A percentile compares a stretch with the other conserved stretches of the same genome.
Evolutionary conservation across 2,888 invertebrate species (phyloP).

Genomic region (Drosophila barbarae): DNA sequence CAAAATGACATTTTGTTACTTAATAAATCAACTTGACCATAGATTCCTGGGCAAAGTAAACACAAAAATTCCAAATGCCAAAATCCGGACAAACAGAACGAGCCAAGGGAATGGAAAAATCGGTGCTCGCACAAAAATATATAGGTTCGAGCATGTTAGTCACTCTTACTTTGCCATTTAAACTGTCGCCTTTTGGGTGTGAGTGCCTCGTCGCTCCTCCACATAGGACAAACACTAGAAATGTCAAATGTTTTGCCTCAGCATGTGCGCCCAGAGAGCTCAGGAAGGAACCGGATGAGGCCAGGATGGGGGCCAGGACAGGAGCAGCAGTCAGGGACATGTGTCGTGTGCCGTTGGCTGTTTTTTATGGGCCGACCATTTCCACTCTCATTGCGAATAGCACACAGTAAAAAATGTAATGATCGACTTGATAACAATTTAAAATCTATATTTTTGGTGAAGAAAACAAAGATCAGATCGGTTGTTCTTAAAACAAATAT

Average conservation of each 20-base stretch:
- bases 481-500: background rate
- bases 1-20: slow-evolving; percentile 4
- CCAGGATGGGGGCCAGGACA: slow-evolving; percentile 16
- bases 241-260: slow-evolving; percentile 47
- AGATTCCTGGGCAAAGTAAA: slow-evolving; percentile 8
- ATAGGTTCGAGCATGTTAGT: slow-evolving; percentile 12
- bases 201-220: slow-evolving; percentile 18
- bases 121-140: slow-evolving; percentile 20
- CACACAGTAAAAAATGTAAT: slow-evolving; percentile 11
- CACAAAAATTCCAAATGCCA: slow-evolving; percentile 16
- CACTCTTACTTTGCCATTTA: slow-evolving; percentile 46
- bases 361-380: slow-evolving; percentile 35
- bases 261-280: slow-evolving; percentile 20
- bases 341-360: slow-evolving; percentile 35
- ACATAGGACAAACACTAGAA: slow-evolving; percentile 49
- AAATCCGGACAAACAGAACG: slow-evolving; percentile 14
- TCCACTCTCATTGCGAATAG: slow-evolving; percentile 12
- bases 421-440: slow-evolving; percentile 1
- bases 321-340: slow-evolving; percentile 39
- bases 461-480: background rate
- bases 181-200: slow-evolving; percentile 25
- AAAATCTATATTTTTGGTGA: background rate
- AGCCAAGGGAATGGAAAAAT: slow-evolving; percentile 25
- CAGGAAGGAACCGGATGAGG: slow-evolving; percentile 2
- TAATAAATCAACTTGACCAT: slow-evolving; percentile 16